Conservation (phyloP, 2,888 invertebrate species). For the Imbricaverruca yamaguchii region DNA sequence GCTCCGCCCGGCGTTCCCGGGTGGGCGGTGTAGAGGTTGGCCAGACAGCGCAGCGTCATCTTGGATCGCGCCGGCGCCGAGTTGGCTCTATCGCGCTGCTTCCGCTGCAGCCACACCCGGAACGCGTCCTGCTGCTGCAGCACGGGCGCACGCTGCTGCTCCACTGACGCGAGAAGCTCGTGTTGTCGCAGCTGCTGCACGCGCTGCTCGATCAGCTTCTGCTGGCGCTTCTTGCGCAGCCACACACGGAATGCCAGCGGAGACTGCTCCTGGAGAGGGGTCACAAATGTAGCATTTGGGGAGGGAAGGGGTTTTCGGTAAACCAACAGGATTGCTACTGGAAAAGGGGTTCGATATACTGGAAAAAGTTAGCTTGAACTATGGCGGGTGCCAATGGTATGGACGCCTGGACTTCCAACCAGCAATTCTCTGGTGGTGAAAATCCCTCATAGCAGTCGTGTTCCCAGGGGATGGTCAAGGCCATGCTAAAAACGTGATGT, state of each 20-base stretch:
- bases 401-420: no score
- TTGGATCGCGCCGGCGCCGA: neutral
- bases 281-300: no score
- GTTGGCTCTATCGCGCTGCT: neutral
- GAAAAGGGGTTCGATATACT: no score
- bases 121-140: neutral
- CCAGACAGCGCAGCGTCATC: conserved; percentile 1
- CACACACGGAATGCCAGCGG: conserved; percentile 12
- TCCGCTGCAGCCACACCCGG: conserved; percentile 4
- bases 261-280: neutral
- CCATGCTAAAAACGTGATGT: no score
- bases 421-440: no score
- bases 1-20: neutral
- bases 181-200: conserved; percentile 12
- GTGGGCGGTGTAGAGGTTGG: neutral
- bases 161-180: neutral
- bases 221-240: conserved; percentile 15
- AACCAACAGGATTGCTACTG: no score
- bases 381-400: no score
- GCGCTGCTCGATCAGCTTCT: neutral
- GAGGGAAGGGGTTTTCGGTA: no score
- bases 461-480: no score
- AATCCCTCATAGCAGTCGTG: no score
- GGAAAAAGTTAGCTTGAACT: no score
- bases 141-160: neutral